Evolutionary conservation across 1,140 invertebrate species (phyloP).

Genomic region (Drosophila serrata): DNA sequence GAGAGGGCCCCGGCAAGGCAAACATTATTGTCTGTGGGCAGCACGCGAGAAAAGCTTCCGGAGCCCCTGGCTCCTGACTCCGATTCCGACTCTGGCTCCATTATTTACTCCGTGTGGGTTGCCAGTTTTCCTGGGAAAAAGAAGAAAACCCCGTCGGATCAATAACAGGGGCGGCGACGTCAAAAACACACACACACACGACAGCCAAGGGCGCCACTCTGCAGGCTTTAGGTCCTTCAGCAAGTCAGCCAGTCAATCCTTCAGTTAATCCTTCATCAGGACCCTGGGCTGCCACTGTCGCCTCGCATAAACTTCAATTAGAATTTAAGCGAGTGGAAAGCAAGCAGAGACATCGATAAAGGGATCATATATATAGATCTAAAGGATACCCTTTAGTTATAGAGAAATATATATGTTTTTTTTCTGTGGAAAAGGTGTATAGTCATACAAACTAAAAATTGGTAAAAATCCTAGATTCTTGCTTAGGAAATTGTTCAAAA

Average conservation of each 20-base stretch:
- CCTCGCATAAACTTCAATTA: conserved; percentile 67
- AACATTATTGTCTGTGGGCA: conserved; percentile 77
- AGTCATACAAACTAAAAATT: too few species aligned
- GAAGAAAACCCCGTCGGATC: conserved; percentile 70
- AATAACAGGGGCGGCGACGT: conserved; percentile 54
- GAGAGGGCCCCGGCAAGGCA: conserved; percentile 28
- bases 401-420: not conserved
- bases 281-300: conserved; percentile 24
- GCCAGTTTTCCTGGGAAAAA: conserved; percentile 63
- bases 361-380: not conserved
- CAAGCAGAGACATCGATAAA: conserved; percentile 21
- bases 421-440: not conserved
- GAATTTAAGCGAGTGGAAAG: conserved; percentile 61
- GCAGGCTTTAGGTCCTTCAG: conserved; percentile 20
- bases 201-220: conserved; percentile 62
- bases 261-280: conserved; percentile 18
- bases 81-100: conserved; percentile 4
- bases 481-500: not conserved
- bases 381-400: not conserved
- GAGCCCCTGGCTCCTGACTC: conserved; percentile 39
- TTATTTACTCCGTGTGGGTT: conserved; percentile 20
- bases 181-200: conserved; percentile 9
- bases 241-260: conserved; percentile 34
- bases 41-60: conserved; percentile 36
- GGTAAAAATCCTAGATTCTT: not conserved